Evolutionary conservation across 1,140 invertebrate genomes (phyloP).

Genomic region (Tetragnatha versicolor): DNA sequence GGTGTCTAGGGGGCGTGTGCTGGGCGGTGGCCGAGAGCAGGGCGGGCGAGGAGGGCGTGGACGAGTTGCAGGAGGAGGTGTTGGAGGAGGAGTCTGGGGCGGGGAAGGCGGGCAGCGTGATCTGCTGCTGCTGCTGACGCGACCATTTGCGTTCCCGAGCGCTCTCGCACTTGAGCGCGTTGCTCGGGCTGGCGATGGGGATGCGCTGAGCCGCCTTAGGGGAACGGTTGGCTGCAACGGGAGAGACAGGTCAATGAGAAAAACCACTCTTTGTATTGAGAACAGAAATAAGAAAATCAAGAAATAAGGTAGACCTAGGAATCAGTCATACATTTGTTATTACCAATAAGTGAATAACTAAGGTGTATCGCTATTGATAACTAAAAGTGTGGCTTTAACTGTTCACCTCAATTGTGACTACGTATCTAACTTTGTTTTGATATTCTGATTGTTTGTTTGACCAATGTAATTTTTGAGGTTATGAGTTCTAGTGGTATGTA

Average conservation of each 20-base stretch:
- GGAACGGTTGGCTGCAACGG: conserved; percentile 54
- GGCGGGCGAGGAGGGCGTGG: conserved; percentile 92
- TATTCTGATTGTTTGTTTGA: no score
- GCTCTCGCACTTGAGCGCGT: conserved; percentile 46
- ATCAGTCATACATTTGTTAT: no score
- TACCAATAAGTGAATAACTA: no score
- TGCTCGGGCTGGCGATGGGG: conserved; percentile 36
- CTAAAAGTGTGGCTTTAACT: no score
- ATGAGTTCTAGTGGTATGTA: no score
- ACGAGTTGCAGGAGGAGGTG: conserved; percentile 95
- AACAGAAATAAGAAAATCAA: no score
- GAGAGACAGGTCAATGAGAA: no score
- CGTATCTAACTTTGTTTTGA: no score
- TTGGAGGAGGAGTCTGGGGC: conserved; percentile 87
- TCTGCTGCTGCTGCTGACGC: conserved; percentile 38
- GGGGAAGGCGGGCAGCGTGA: conserved; percentile 58
- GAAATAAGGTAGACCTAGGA: not conserved
- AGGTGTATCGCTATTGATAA: no score
- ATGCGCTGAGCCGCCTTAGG: conserved; percentile 36
- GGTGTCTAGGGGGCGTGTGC: conserved; percentile 68
- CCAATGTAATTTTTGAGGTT: no score
- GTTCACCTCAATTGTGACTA: no score
- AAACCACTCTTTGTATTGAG: no score
- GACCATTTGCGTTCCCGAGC: conserved; percentile 39
- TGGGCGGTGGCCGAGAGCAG: conserved; percentile 68